These are phyloP conservation scores for Poicephalus meyeri DNA, from an alignment of 2,113 vertebrate genomes.

Conservation along the genomic window DNA sequence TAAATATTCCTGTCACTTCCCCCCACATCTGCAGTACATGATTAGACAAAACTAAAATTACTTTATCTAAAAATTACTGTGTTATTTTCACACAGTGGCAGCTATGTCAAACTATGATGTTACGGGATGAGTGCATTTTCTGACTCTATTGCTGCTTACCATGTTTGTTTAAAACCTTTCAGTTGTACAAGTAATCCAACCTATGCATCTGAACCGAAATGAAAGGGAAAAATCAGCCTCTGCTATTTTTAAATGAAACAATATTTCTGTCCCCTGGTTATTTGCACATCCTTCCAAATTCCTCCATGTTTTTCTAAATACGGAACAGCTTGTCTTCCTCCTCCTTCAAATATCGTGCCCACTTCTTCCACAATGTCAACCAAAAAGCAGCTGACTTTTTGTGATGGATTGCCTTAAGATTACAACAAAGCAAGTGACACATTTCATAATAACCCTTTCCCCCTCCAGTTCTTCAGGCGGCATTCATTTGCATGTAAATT, in stretches of 20 bases:
- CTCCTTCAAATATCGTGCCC: background rate
- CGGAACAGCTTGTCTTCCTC: background rate
- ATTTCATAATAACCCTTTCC: background rate
- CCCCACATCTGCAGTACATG: background rate
- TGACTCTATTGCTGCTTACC: background rate
- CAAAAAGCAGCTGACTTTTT: background rate
- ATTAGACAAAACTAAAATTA: background rate
- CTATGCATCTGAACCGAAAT: background rate
- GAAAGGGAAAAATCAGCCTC: background rate
- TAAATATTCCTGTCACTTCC: background rate
- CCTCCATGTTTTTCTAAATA: background rate
- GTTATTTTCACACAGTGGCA: background rate
- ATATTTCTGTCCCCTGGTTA: background rate
- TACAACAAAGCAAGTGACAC: background rate
- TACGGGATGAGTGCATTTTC: background rate
- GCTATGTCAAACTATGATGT: background rate
- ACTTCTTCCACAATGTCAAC: background rate
- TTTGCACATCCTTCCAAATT: background rate
- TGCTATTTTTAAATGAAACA: background rate
- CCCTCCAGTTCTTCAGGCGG: background rate
- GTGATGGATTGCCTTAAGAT: background rate
- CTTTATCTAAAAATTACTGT: background rate
- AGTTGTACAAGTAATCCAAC: background rate
- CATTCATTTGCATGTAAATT: constrained; percentile 1
- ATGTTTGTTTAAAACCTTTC: background rate